phyloP scores from a whole-genome alignment of 2,888 invertebrate species.

The Hemaris fuciformis region DNA sequence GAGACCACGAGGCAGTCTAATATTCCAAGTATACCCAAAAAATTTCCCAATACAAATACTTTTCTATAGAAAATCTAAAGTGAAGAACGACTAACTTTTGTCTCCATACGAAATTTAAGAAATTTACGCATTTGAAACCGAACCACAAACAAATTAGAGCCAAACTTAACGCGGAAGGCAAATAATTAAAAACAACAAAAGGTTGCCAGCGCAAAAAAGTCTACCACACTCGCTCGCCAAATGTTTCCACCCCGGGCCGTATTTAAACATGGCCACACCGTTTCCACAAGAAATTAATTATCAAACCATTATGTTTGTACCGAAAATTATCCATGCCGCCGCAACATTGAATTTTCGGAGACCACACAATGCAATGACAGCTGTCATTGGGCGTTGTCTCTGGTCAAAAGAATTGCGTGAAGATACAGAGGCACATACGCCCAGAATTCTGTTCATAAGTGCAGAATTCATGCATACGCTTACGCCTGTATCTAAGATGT shows the following conservation, averaged over 20 bases:
- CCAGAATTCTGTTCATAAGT: no score
- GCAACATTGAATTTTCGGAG: slow-evolving; percentile 32
- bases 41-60: no score
- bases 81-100: no score
- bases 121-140: background rate
- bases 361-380: slow-evolving; percentile 55
- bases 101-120: no score
- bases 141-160: background rate
- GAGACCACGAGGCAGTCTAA: no score
- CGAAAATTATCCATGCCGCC: slow-evolving; percentile 36
- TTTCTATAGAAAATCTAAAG: no score
- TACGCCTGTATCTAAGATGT: no score
- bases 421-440: no score
- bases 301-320: background rate
- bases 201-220: slow-evolving; percentile 4
- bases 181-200: slow-evolving; percentile 15
- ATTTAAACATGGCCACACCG: slow-evolving; percentile 26
- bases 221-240: slow-evolving; percentile 23
- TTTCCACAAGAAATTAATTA: slow-evolving; percentile 24
- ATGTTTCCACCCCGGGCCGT: slow-evolving; percentile 30
- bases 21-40: no score
- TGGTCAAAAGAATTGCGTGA: background rate
- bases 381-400: slow-evolving; percentile 34
- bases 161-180: slow-evolving; percentile 32
- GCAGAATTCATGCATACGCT: no score